Conservation (phyloP, 2,113 vertebrate genomes). For the Tychaedon coryphoeus region DNA sequence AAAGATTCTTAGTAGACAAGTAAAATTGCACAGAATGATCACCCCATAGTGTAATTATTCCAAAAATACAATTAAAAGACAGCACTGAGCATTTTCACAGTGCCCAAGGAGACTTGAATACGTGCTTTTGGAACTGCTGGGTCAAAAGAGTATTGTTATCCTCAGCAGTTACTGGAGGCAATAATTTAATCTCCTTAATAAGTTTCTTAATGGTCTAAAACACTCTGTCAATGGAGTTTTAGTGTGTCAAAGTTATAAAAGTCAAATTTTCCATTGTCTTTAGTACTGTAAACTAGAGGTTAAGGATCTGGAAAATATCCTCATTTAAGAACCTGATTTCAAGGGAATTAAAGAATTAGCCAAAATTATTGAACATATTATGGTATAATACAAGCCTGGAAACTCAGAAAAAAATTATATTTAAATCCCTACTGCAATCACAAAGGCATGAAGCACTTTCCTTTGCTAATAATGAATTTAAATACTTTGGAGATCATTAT, state of each 20-base stretch:
- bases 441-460: background rate
- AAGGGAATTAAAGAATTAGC: background rate
- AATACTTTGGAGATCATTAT: background rate
- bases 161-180: background rate
- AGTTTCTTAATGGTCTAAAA: background rate
- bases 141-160: background rate
- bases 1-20: background rate
- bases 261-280: background rate
- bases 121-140: background rate
- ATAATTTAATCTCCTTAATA: constrained; percentile 17
- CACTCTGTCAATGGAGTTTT: background rate
- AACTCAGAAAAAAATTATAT: background rate
- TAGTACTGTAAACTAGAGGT: background rate
- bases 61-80: background rate
- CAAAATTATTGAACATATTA: background rate
- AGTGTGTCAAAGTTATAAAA: background rate
- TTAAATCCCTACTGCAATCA: background rate
- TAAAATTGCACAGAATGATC: background rate
- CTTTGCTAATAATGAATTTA: background rate
- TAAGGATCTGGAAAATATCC: background rate
- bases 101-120: background rate
- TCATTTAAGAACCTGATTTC: background rate
- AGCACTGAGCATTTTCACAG: background rate
- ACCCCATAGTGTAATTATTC: background rate
- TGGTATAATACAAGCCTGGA: background rate